A percentile compares a stretch with the other conserved stretches of the same genome.
These are phyloP conservation scores for silkworm (Bombyx mori) DNA, from an alignment of 1,140 invertebrate species.

Conservation along the genomic window ASM3026992v2 NC_085131.1:6862001-6862500, in stretches of 20 bases:
- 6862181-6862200: conserved; percentile 14
- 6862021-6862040: conserved; percentile 47
- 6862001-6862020: conserved; percentile 39
- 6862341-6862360: conserved; percentile 20
- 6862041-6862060: conserved; percentile 59
- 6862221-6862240: conserved; percentile 17
- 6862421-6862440: conserved; percentile 70
- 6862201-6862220: conserved; percentile 40
- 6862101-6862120: conserved; percentile 45
- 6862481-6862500: conserved; percentile 68
- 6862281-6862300: not conserved
- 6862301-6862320: conserved; percentile 2
- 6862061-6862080: conserved; percentile 31
- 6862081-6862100: conserved; percentile 48
- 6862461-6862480: conserved; percentile 68
- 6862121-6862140: conserved; percentile 37
- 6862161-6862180: not conserved
- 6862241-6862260: too few species aligned
- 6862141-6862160: conserved; percentile 8
- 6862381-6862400: conserved; percentile 16
- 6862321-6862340: conserved; percentile 10
- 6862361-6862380: conserved; percentile 44
- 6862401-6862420: conserved; percentile 61
- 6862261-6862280: too few species aligned
- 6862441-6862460: conserved; percentile 56